A percentile compares a stretch with the other conserved stretches of the same genome.
These are phyloP conservation scores for Urocitellus parryii DNA, from an alignment of 2,113 vertebrate genomes.

Conservation along the genomic window DNA sequence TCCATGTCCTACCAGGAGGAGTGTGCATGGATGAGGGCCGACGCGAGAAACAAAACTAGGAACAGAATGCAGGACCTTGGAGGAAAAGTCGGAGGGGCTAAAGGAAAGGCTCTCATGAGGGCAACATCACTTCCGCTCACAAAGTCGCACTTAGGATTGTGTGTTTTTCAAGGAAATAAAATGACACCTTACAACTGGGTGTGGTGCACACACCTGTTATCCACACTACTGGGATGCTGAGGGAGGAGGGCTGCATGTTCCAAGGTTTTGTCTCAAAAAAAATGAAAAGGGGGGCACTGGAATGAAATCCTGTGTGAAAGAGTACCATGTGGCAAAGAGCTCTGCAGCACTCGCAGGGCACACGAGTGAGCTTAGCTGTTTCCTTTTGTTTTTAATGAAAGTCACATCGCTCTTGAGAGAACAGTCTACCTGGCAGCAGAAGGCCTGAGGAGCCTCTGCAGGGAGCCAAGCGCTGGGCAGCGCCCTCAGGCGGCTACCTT, in stretches of 20 bases:
- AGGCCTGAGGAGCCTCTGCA: too few relatives aligned
- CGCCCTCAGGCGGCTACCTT: not conserved
- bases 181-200: too few relatives aligned
- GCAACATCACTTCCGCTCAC: not conserved
- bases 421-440: not conserved
- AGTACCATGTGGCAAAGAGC: not conserved
- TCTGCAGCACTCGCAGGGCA: not conserved
- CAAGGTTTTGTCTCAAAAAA: too few relatives aligned
- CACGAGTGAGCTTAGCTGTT: too few relatives aligned
- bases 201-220: too few relatives aligned
- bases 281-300: too few relatives aligned
- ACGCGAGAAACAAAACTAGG: not conserved
- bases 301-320: not conserved
- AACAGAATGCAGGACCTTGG: not conserved
- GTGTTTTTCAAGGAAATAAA: not conserved
- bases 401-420: not conserved
- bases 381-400: constrained; percentile 31
- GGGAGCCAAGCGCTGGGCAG: not conserved
- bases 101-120: not conserved
- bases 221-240: too few relatives aligned
- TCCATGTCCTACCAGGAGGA: not conserved
- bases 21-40: not conserved
- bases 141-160: not conserved
- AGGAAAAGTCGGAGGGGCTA: not conserved
- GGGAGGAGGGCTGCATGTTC: too few relatives aligned